Conservation (phyloP, 2,797 vertebrate genomes). For the Crenichthys baileyi region DNA sequence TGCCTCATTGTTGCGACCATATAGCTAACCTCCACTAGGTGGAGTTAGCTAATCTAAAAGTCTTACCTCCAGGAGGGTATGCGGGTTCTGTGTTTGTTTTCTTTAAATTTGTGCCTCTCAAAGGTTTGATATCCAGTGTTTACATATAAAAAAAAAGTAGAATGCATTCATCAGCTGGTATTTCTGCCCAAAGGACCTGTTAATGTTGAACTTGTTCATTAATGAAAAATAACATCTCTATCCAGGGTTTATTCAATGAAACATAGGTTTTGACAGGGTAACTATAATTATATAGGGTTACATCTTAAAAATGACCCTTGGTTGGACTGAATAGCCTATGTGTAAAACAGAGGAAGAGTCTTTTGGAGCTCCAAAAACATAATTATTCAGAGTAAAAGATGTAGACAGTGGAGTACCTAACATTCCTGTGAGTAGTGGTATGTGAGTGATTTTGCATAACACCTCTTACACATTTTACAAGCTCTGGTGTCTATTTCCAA, state of each 20-base stretch:
- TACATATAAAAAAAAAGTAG: not conserved
- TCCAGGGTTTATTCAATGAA: not conserved
- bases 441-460: no score
- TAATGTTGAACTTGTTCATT: no score
- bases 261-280: not conserved
- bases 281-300: not conserved
- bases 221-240: not conserved
- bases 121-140: not conserved
- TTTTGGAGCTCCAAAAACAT: not conserved
- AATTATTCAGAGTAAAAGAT: no score
- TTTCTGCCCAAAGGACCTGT: not conserved
- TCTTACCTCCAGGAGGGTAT: not conserved
- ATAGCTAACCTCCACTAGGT: slow-evolving; percentile 60
- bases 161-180: not conserved
- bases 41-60: slow-evolving; percentile 39
- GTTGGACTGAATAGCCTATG: not conserved
- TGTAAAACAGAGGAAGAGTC: not conserved
- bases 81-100: not conserved
- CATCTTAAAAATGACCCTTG: not conserved
- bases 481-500: no score
- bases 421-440: not conserved
- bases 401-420: not conserved
- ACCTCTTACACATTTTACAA: no score
- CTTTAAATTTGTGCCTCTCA: not conserved
- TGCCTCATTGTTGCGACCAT: not conserved